Conservation (phyloP, 2,888 invertebrate genomes). For the Drosophila leonis region DNA sequence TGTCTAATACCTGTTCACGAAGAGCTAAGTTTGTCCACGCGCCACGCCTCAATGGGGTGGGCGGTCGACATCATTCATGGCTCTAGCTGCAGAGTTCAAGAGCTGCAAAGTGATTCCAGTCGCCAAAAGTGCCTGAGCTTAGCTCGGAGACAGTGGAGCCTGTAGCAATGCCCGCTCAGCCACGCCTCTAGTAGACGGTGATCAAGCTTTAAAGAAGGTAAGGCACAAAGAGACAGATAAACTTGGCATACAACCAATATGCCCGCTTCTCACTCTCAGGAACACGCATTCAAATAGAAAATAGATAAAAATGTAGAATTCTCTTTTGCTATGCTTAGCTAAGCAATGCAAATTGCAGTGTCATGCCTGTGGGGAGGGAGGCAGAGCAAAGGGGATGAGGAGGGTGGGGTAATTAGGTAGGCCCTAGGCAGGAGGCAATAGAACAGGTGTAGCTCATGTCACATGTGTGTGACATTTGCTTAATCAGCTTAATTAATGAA, state of each 20-base stretch:
- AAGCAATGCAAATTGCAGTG: background rate
- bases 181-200: no score
- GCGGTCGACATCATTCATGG: no score
- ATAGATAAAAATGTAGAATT: background rate
- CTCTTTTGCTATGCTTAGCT: background rate
- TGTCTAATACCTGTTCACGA: background rate
- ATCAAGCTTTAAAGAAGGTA: no score
- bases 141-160: no score
- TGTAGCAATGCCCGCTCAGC: no score
- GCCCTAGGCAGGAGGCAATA: background rate
- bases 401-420: background rate
- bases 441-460: conserved; percentile 6
- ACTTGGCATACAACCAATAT: background rate
- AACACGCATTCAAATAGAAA: background rate
- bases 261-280: background rate
- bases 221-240: background rate
- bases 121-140: no score
- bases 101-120: no score
- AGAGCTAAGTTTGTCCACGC: no score
- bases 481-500: conserved; percentile 11
- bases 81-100: no score
- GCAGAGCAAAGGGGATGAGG: background rate
- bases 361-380: background rate
- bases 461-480: conserved; percentile 13
- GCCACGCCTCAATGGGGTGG: no score